Base-by-base conservation (phyloP, 2,113 vertebrate genomes). In the Isichthys henryi region DNA sequence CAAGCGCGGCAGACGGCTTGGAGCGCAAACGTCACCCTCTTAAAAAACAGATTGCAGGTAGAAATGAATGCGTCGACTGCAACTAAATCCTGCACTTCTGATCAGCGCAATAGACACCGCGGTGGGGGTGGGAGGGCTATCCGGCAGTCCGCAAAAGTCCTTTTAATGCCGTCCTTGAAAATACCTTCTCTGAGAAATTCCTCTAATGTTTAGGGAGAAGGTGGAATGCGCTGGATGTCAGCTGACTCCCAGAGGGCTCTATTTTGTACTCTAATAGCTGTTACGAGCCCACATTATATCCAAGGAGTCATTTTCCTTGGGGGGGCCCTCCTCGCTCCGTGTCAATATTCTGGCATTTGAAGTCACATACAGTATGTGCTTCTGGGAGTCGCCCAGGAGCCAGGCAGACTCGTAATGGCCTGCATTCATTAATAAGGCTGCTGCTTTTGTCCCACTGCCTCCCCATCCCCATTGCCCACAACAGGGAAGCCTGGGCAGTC, bases 301-400 rank as follows among this genome's bases (percentile, higher is more conserved):
- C 97, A 97, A 99, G 97, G 97, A 98, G 97, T 97, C 96, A 97
- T 97, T 97, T 98, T 98, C 98, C 98, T 99, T 98, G 97, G 98
- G 97, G 98, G 97, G 19, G 80, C 52, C 80, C 88, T 94, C 96
- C 97, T 97, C 92, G 97, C 97, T 97, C 97, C 97, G 97, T 99
- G 98, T 99, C 98, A 99, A 98, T 99, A 99, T 98, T 97, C 97
- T 97, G 98, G 97, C 97, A 99, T 99, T 98, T 98, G 98, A 97
- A 99, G 98, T 99, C 98, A 98, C 98, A 97, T 98, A 98, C 98
- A 96, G 97, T 97, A 96, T 97, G 97, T 97, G 97, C 97, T 98
- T 97, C 96, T 97, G 98, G 98, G 97, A 98, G 96, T 95, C 96
- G 95, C 95, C 95, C 95, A 97, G 97, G 97, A 99, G 97, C 97